These are phyloP conservation scores for Palloptera scutellata DNA, from an alignment of 2,888 invertebrate species.

Conservation along the genomic window DNA sequence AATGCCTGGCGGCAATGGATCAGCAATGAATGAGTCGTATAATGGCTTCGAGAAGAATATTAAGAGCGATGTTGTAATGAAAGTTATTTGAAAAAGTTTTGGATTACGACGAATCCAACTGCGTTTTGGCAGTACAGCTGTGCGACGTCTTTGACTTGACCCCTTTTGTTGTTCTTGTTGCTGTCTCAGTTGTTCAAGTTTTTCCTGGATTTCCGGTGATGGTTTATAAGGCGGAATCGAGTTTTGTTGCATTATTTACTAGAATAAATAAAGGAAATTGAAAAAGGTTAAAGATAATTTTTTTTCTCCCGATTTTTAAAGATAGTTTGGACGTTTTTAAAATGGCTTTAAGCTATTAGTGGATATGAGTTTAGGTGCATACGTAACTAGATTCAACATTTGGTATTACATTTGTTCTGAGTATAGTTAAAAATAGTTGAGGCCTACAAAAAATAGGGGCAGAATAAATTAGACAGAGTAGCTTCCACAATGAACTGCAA, in stretches of 20 bases:
- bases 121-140: constrained; percentile 65
- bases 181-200: constrained; percentile 38
- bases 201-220: constrained; percentile 48
- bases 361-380: no score
- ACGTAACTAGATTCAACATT: no score
- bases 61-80: constrained; percentile 66
- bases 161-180: constrained; percentile 40
- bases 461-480: not conserved
- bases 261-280: constrained; percentile 20
- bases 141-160: constrained; percentile 50
- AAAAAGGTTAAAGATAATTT: not conserved
- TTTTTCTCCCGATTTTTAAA: not conserved
- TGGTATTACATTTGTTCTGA: no score
- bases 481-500: constrained; percentile 30
- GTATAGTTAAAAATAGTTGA: no score
- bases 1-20: constrained; percentile 58
- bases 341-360: no score
- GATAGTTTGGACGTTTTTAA: not conserved
- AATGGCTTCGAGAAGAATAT: constrained; percentile 76
- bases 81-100: constrained; percentile 67
- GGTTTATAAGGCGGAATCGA: constrained; percentile 52
- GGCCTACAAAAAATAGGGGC: no score
- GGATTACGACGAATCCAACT: constrained; percentile 72
- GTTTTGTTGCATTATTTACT: constrained; percentile 49
- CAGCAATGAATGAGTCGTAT: constrained; percentile 72